A percentile compares a stretch with the other conserved stretches of the same genome.
phyloP scores from a whole-genome alignment of 2,888 invertebrate genomes.

The Synanthedon myopaeformis region DNA sequence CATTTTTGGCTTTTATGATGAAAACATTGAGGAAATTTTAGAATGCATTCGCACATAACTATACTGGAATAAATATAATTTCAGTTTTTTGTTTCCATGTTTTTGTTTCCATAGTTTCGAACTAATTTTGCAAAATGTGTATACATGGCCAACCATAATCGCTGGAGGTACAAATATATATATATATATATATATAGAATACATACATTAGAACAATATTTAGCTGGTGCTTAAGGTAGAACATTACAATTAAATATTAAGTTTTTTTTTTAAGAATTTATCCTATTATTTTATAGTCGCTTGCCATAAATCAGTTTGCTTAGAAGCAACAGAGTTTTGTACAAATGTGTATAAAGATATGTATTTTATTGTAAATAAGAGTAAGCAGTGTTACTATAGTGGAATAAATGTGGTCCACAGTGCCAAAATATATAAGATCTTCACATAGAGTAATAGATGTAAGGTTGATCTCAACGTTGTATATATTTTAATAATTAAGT shows the following conservation, averaged over 20 bases:
- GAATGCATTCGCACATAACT: too few relatives aligned
- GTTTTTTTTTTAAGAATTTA: constrained; percentile 1
- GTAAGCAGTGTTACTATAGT: neutral
- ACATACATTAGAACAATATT: too few relatives aligned
- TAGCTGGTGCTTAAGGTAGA: neutral
- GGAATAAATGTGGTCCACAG: constrained; percentile 49
- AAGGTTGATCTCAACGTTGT: constrained; percentile 66
- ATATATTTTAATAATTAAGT: constrained; percentile 35
- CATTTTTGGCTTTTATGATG: too few relatives aligned
- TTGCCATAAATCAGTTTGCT: constrained; percentile 26
- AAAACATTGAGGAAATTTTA: too few relatives aligned
- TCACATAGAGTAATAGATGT: constrained; percentile 34
- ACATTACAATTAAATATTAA: constrained; percentile 1
- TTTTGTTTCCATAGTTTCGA: too few relatives aligned
- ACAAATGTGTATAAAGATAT: constrained; percentile 3
- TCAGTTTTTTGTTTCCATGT: too few relatives aligned
- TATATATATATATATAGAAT: too few relatives aligned
- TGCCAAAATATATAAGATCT: constrained; percentile 66
- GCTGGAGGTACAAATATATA: too few relatives aligned
- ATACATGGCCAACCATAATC: too few relatives aligned
- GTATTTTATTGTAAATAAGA: constrained; percentile 12
- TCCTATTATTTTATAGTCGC: constrained; percentile 9
- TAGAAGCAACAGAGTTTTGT: constrained; percentile 3
- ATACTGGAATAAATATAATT: too few relatives aligned
- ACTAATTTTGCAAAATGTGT: too few relatives aligned